These are phyloP conservation scores for Achlya flavicornis DNA, from an alignment of 2,888 invertebrate genomes.

Conservation along the genomic window DNA sequence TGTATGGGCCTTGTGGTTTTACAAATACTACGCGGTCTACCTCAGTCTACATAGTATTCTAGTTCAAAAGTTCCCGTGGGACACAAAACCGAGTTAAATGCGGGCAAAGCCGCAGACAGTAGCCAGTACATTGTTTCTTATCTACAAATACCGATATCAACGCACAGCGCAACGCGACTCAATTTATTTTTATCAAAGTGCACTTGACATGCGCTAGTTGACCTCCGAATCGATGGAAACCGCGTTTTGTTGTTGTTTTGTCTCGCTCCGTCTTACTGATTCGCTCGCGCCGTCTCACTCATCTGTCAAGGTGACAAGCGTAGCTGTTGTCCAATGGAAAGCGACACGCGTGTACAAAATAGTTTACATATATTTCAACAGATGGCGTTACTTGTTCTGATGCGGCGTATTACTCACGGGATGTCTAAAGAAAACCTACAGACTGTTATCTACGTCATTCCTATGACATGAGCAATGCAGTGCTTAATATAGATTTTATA, in stretches of 20 bases:
- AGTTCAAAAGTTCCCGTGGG: not conserved
- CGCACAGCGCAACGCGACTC: conserved; percentile 22
- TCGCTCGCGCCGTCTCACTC: conserved; percentile 39
- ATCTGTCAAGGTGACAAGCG: conserved; percentile 51
- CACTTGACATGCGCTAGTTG: conserved; percentile 74
- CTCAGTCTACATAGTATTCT: not conserved
- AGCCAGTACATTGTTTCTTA: not conserved
- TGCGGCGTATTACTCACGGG: conserved; percentile 15
- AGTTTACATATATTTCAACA: conserved; percentile 52
- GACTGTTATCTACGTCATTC: not conserved
- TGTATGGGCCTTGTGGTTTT: not conserved
- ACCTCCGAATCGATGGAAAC: conserved; percentile 78
- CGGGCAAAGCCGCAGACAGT: not conserved
- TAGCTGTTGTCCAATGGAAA: conserved; percentile 53
- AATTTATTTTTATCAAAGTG: conserved; percentile 63
- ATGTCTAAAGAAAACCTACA: not conserved
- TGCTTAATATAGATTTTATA: too few species aligned
- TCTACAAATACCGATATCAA: conserved; percentile 15
- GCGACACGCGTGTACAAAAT: conserved; percentile 32
- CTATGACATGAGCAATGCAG: not conserved
- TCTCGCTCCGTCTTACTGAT: conserved; percentile 49
- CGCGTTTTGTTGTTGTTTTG: conserved; percentile 71
- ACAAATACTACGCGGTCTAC: not conserved
- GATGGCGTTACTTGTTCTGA: conserved; percentile 64
- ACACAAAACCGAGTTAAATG: not conserved